phyloP scores from a whole-genome alignment of 2,888 invertebrate genomes.

The Cyrtodaria siliqua region DNA sequence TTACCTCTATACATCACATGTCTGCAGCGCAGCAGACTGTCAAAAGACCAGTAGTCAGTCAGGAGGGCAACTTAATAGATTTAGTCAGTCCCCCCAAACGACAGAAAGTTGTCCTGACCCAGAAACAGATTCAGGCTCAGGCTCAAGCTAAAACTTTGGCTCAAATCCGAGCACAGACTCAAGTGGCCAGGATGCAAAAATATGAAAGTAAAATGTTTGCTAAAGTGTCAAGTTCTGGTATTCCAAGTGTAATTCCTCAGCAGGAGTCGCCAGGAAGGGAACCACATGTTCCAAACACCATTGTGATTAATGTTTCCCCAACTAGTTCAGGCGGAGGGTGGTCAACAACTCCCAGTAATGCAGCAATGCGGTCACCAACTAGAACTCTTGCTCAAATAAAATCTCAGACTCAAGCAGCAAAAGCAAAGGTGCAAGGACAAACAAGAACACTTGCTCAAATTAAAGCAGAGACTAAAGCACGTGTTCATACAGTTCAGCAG shows the following conservation, averaged over 20 bases:
- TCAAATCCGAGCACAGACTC: conserved; percentile 78
- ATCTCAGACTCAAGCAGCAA: conserved; percentile 80
- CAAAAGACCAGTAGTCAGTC: conserved; percentile 51
- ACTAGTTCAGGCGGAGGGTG: background rate
- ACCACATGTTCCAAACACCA: conserved; percentile 41
- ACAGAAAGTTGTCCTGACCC: conserved; percentile 53
- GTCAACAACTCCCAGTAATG: conserved; percentile 13
- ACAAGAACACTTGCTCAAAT: conserved; percentile 85
- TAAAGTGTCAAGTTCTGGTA: conserved; percentile 36
- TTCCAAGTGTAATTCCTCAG: conserved; percentile 43
- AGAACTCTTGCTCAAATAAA: conserved; percentile 82
- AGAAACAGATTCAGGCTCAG: conserved; percentile 57
- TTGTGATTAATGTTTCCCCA: conserved; percentile 49
- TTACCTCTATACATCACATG: conserved; percentile 7
- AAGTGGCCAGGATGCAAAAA: conserved; percentile 73
- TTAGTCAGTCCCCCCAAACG: conserved; percentile 65
- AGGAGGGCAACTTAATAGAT: background rate
- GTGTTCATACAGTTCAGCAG: conserved; percentile 55
- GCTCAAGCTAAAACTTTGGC: conserved; percentile 76
- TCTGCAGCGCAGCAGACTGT: conserved; percentile 19
- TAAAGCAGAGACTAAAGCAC: conserved; percentile 76
- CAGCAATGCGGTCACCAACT: conserved; percentile 71
- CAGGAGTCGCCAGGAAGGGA: conserved; percentile 54
- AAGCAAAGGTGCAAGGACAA: conserved; percentile 63
- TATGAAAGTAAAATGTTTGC: conserved; percentile 58